Conservation (phyloP, 2,113 vertebrate species). For the Notarius quadriscutis region DNA sequence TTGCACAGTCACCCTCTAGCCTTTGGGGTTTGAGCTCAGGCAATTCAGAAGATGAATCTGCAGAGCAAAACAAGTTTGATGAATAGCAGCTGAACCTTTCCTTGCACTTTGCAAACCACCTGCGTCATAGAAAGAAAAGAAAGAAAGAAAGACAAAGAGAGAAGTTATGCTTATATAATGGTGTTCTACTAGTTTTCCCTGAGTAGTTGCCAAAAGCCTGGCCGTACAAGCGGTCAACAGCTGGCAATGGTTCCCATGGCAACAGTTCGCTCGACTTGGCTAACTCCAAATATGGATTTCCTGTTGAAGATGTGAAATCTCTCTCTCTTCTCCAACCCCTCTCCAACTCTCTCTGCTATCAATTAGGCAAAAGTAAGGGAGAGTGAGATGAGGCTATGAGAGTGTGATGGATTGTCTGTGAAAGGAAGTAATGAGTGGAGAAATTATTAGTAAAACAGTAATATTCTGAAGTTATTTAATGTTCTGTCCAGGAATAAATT, state of each 20-base stretch:
- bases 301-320: constrained; percentile 25
- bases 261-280: constrained; percentile 25
- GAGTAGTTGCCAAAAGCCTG: constrained; percentile 6
- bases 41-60: neutral
- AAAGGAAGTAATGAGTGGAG: neutral
- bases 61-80: neutral
- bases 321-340: neutral
- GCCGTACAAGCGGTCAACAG: constrained; percentile 34
- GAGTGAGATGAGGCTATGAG: neutral
- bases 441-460: neutral
- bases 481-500: neutral
- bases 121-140: constrained; percentile 25
- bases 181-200: constrained; percentile 8
- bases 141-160: neutral
- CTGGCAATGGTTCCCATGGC: constrained; percentile 41
- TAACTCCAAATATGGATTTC: constrained; percentile 38
- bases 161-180: constrained; percentile 35
- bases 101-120: constrained; percentile 23
- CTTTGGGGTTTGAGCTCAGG: neutral
- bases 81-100: constrained; percentile 21
- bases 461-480: neutral
- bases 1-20: neutral
- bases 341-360: neutral
- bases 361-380: neutral
- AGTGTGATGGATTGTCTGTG: constrained; percentile 1